Evolutionary conservation across 2,113 vertebrate species (phyloP).

Genomic region (Drymodes brunneopygia): DNA sequence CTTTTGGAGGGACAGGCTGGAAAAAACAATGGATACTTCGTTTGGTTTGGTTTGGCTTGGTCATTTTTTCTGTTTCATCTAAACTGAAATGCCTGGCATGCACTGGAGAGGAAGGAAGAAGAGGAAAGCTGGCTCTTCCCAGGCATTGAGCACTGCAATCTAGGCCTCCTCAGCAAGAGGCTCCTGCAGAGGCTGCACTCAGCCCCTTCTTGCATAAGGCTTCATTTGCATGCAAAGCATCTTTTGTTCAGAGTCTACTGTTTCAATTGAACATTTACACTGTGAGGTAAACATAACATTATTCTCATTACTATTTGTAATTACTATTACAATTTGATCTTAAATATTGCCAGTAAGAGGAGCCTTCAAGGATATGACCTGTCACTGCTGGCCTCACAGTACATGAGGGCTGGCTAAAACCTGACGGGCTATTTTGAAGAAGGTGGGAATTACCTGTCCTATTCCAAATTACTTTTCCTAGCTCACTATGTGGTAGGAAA

Average conservation of each 20-base stretch:
- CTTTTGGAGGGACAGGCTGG: not conserved
- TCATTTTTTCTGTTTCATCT: not conserved
- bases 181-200: not conserved
- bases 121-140: not conserved
- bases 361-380: not conserved
- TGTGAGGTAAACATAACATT: not conserved
- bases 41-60: not conserved
- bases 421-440: not conserved
- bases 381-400: not conserved
- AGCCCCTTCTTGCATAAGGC: not conserved
- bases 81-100: not conserved
- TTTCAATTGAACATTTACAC: not conserved
- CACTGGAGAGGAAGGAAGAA: not conserved
- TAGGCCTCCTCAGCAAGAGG: not conserved
- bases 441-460: not conserved
- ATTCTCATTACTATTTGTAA: not conserved
- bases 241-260: not conserved
- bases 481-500: not conserved
- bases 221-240: not conserved
- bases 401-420: not conserved
- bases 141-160: not conserved
- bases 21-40: not conserved
- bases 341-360: not conserved
- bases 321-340: not conserved
- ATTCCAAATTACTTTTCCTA: not conserved